Evolutionary conservation across 1,140 invertebrate species (phyloP), one percentile per base, ranked within the genome.

Genomic region (Stegodyphus dumicola): DNA sequence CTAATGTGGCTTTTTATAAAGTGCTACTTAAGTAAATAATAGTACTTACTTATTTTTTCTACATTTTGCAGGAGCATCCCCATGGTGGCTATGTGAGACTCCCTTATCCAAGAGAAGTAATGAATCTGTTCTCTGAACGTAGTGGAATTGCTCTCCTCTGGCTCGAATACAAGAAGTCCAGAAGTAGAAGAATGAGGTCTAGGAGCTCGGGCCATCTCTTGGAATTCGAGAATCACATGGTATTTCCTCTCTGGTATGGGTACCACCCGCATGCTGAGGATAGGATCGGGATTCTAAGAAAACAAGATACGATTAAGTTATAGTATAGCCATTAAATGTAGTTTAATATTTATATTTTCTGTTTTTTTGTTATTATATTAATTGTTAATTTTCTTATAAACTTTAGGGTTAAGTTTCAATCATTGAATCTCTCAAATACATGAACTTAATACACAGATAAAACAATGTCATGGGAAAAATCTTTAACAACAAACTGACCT

Each of bases 201-300:
- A n/a, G 60, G 18, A 0, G 81, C 64, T 4, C 18, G 49, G 4
- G 81, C 64, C 18, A 53, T 60, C 15, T 85, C 81, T 18, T 85
- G 73, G 52, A 85, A 85, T 33, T 85, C 81, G 64, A 85, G 10
- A 17, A 85, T 77, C 5, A 85, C 74, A 53, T 85, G 81, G 81
- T 85, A 85, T 18, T 85, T 85, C 33, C 81, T 33, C 69, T 85
- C 81, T 9, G 81, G 81, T 56, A 85, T 70, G n/a, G 73, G 73
- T 49, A 85, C 53, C 9, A 77, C 74, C 52, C 81, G 49, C 81
- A 85, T 76, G 51, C 66, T 85, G 18, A 85, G 81, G 13, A 85
- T 76, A 6, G 74, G 64, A 33, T 85, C 81, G 15, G 81, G 81
- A 77, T 85, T 85, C 81, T 85, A 51, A 33, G n/a, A 33, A 75